Evolutionary conservation across 37 sponge, comb jelly and placozoan genomes (phyloP), one percentile per base, ranked within the genome.

Genomic region (Oscarella lobularis): DNA sequence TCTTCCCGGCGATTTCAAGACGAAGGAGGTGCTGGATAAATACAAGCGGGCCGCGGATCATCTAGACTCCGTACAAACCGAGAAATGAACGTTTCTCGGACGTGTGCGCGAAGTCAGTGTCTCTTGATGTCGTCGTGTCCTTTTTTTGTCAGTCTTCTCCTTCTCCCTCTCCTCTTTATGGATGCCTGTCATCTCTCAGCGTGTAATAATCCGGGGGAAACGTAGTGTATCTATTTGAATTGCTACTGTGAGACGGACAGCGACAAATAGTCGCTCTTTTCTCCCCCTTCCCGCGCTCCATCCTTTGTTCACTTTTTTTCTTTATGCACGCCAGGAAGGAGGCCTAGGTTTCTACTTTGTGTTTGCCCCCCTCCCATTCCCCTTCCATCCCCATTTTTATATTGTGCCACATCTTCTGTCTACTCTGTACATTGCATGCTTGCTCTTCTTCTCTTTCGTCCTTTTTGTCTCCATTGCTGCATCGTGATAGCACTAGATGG

Each of bases 1-100:
- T 73, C 85, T 96, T 14, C 90, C 97, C 0, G 77, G 71, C 33
- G 90, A 96, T 73, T 75, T 72, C 33, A 87, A 89, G 1, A 92
- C 93, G 35, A 67, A 73, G 6, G 74, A 86, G 77, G 90, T 93
- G 5, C 77, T 96, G 3, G 77, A 89, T 34, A 79, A 87, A 54
- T 90, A 96, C 78, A 37, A 94, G 38, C 74, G 73, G 66, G 76
- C 76, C 29, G 85, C 80, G 4, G 66, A 39, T 37, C 65, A 81
- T 29, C 74, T 81, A 14, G 41, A 3, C 37, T 48, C 74, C 3
- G 35, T 74, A 2, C n/a, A n/a, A n/a, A 31, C 31, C 2, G 84
- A 83, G 39, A 31, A 48, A 48, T 48, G 60, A n/a, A n/a, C n/a
- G n/a, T n/a, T n/a, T n/a, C n/a, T n/a, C n/a, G n/a, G n/a, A n/a